These are phyloP conservation scores for Poecilia picta DNA, from an alignment of 2,797 vertebrate species.

Conservation along the genomic window DNA sequence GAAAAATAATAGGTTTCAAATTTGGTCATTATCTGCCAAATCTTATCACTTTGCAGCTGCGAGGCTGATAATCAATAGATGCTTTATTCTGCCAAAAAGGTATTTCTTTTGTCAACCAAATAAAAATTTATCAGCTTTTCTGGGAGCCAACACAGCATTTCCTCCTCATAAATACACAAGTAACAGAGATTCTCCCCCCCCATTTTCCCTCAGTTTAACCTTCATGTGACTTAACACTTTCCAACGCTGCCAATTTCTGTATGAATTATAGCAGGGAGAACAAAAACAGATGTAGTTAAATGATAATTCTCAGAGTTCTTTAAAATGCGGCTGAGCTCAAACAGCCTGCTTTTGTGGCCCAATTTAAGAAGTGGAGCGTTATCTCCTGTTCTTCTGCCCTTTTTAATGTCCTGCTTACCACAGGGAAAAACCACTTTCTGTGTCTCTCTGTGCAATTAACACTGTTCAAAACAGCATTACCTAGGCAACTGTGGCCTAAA, in stretches of 20 bases:
- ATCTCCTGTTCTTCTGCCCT: conserved; percentile 47
- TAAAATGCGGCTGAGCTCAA: conserved; percentile 41
- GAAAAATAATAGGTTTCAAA: conserved; percentile 43
- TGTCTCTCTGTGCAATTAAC: conserved; percentile 49
- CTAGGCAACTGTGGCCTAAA: conserved; percentile 12
- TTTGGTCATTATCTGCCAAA: conserved; percentile 56
- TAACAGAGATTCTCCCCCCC: conserved; percentile 29
- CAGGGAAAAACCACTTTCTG: conserved; percentile 33
- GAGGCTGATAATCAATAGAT: conserved; percentile 54
- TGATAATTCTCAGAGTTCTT: conserved; percentile 32
- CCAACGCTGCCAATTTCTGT: conserved; percentile 30
- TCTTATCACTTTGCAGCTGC: conserved; percentile 57
- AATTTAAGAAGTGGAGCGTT: conserved; percentile 64
- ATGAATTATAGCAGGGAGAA: conserved; percentile 30
- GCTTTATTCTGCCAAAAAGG: conserved; percentile 58
- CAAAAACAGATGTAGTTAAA: conserved; percentile 31
- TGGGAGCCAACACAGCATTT: conserved; percentile 68
- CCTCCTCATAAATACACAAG: conserved; percentile 42
- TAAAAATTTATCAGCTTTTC: conserved; percentile 46
- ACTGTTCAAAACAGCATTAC: conserved; percentile 42
- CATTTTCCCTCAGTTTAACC: conserved; percentile 55
- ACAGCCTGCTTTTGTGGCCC: conserved; percentile 62
- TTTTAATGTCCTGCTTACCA: conserved; percentile 51
- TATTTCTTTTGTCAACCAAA: conserved; percentile 68
- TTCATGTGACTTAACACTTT: conserved; percentile 47